Evolutionary conservation across 53 echinoderm and acorn worm species (phyloP), one percentile per base, ranked within the genome.

Genomic region (Echinarachnius parma): DNA sequence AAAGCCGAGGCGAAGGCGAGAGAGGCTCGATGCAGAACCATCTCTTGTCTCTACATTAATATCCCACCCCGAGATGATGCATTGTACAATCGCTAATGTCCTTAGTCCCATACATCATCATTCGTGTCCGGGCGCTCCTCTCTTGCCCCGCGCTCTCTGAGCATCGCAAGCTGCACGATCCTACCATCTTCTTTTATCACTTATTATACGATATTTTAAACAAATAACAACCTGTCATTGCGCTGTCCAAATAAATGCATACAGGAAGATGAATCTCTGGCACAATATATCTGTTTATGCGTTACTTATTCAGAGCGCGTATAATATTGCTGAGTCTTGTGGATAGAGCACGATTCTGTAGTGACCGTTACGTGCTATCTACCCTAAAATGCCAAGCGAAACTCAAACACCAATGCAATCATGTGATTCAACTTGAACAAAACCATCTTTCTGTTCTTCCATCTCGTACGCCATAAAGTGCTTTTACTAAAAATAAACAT

Each of bases 181-280:
- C 7, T 9, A 13, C 39, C 19, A 10, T 49, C 50, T 9, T 9
- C 13, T n/a, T 66, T 66, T 48, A 66, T 47, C 46, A 48, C 66
- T 66, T 66, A 46, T n/a, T n/a, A n/a, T n/a, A n/a, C n/a, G n/a
- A n/a, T n/a, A 66, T 66, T 46, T 66, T 47, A 66, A 46, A 66
- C 48, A 46, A 66, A 66, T 66, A 66, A 66, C 66, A 66, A 66
- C 66, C 66, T 66, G 66, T 66, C 66, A 66, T 66, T 47, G 48
- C 66, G 28, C 47, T 33, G 48, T 46, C 46, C 66, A 66, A 66
- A 66, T 66, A 66, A 47, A 66, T 29, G 33, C 48, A n/a, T n/a
- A 66, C 31, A 47, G 21, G 46, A 66, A 47, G 66, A 66, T 66
- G 36, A 46, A 66, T 66, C 46, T 66, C 28, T 66, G 48, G n/a